Base-by-base conservation (phyloP, 1,140 invertebrate genomes). In the Drosophila triauraria region DNA sequence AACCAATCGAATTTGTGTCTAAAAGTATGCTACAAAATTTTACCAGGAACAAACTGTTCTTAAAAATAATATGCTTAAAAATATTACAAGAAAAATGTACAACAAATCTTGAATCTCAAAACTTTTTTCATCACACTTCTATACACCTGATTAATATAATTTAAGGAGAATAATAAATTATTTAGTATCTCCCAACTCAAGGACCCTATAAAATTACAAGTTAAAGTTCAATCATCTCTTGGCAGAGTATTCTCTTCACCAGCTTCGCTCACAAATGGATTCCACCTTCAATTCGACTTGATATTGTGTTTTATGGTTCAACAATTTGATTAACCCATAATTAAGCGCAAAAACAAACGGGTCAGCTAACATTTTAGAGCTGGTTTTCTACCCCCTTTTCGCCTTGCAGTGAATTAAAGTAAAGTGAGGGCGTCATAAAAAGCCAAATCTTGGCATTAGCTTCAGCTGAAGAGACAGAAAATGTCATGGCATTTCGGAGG, bases 401-500 rank as follows among this genome's bases (percentile, higher is more conserved):
- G 42, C 13, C 27, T 25, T 40, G 54, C 44, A 15, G 53, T 10
- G 53, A 40, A 10, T 40, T 40, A 25, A 54, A 54, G 12, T 38
- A 2, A 54, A 10, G 32, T 38, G 50, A 50, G 47, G 62, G 47
- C 57, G 44, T 75, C 69, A 78, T 75, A 85, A 81, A 85, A 82
- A 82, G 69, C 61, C 75, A 75, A 67, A 86, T 68, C 72, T 75
- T 85, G 82, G 38, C 82, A 85, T 85, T 85, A 85, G 68, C 59
- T 47, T 56, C 53, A 56, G 53, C 40, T n/a, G 20, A 25, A 10
- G 38, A 35, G 25, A 50, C 57, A 23, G 30, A 48, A 48, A 86
- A 86, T 86, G 82, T 86, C 83, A 86, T 87, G 82, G 78, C 82
- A 86, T 86, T 86, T 86, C 53, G 51, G 17, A 8, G 61, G 58